Percentiles rank a stretch among this genome's conserved stretches.
Conservation (phyloP, 64 coral and sea anemone species). For the Montipora sp. region DNA sequence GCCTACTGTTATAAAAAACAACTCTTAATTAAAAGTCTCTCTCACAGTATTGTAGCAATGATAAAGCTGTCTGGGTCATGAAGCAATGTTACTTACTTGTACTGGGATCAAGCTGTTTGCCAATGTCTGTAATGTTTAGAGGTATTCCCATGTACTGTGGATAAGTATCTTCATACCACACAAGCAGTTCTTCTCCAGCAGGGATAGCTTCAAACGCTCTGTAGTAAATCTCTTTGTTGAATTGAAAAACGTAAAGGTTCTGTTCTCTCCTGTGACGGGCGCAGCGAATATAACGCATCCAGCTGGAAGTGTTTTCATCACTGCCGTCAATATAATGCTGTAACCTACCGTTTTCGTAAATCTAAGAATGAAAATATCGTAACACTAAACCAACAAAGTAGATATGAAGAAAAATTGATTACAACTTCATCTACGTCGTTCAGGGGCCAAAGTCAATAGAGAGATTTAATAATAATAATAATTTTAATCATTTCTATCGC, state of each 20-base stretch:
- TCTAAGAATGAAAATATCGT: slow-evolving; percentile 13
- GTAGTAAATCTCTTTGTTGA: slow-evolving; percentile 79
- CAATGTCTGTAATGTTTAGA: slow-evolving; percentile 31
- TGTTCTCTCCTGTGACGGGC: slow-evolving; percentile 77
- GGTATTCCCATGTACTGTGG: slow-evolving; percentile 85
- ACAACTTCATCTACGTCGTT: background rate
- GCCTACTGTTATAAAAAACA: too few relatives aligned
- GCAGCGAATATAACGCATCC: slow-evolving; percentile 88
- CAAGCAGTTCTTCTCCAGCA: slow-evolving; percentile 67
- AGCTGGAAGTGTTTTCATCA: slow-evolving; percentile 77
- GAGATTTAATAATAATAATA: too few relatives aligned
- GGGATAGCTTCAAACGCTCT: slow-evolving; percentile 58
- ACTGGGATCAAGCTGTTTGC: background rate
- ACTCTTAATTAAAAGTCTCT: background rate
- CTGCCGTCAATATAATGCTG: slow-evolving; percentile 70
- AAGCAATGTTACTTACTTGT: background rate
- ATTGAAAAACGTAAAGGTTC: slow-evolving; percentile 79
- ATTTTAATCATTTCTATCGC: too few relatives aligned
- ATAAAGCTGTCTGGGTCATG: background rate
- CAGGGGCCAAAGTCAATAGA: background rate
- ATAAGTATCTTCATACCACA: slow-evolving; percentile 84
- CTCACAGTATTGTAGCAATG: background rate
- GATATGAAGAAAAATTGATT: background rate
- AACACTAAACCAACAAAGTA: background rate
- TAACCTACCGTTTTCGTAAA: slow-evolving; percentile 72